Evolutionary conservation across 2,797 vertebrate genomes (phyloP), one percentile per base, ranked within the genome.

Genomic region (Discoglossus pictus): DNA sequence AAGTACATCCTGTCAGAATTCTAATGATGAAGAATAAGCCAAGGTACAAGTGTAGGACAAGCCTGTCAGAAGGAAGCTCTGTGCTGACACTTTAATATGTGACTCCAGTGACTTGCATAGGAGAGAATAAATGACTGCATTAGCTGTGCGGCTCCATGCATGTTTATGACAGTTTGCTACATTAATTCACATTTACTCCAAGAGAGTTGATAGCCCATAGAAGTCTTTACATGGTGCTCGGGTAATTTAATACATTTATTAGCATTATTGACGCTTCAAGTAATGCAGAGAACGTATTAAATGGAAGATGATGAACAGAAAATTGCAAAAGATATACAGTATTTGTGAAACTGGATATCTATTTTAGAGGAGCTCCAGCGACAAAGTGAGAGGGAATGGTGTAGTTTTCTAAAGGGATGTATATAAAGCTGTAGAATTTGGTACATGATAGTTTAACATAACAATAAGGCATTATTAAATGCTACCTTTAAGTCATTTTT

Each of bases 231-330:
- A 56, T 42, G 54, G 23, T 21, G 20, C 36, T 15, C 25, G 21
- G 36, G 38, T 56, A 25, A 24, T 56, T 56, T 56, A 40, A 56
- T 56, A 15, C 54, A 56, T 56, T 56, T 56, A 56, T 40, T 56
- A 56, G 38, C 21, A 40, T 56, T 56, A 56, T 24, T 25, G 54
- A 56, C 42, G 54, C 36, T 40, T 56, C 36, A 25, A 25, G 36
- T 39, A 11, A 27, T 21, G 13, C 18, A 27, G 4, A 31, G 24
- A 56, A 56, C 11, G 21, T n/a, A 56, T 42, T 56, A 56, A 23
- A 25, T n/a, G 36, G 24, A 18, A 40, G 21, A 15, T 42, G 7
- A 38, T 42, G 6, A 25, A 21, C 40, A 40, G 2, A 56, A 42
- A 31, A 31, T 8, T 31, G 27, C 8, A 31, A 31, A 31, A 31